These are phyloP conservation scores for Paradoxurus hermaphroditus DNA, from an alignment of 2,113 vertebrate species.

Conservation along the genomic window DNA sequence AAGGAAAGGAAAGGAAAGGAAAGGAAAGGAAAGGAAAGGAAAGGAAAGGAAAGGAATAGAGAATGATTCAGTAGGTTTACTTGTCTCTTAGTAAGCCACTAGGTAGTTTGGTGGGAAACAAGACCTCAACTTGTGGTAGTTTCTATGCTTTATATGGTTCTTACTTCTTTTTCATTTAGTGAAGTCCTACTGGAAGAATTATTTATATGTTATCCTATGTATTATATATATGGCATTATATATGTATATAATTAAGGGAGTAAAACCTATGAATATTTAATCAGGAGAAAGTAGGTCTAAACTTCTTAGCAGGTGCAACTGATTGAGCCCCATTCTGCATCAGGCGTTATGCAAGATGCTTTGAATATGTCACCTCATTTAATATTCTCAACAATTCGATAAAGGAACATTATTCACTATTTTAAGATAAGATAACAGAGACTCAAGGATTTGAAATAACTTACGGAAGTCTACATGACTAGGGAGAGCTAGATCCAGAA, in stretches of 20 bases:
- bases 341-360: not conserved
- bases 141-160: not conserved
- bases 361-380: not conserved
- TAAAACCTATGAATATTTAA: not conserved
- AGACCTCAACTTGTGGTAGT: not conserved
- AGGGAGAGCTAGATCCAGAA: not conserved
- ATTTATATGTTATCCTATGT: not conserved
- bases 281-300: not conserved
- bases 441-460: not conserved
- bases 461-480: not conserved
- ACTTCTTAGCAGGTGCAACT: not conserved
- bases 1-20: no score
- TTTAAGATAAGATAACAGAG: not conserved
- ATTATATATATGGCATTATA: not conserved
- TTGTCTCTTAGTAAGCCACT: not conserved
- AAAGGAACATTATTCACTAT: not conserved
- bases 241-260: not conserved
- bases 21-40: not conserved
- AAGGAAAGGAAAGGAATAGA: no score
- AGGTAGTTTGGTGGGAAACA: not conserved
- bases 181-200: not conserved
- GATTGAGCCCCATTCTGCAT: not conserved
- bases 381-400: not conserved
- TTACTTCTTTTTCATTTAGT: not conserved
- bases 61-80: not conserved